Percentiles rank a stretch among this genome's conserved stretches.
Conservation (phyloP, 2,113 vertebrate species). For the Pampusana beccarii region DNA sequence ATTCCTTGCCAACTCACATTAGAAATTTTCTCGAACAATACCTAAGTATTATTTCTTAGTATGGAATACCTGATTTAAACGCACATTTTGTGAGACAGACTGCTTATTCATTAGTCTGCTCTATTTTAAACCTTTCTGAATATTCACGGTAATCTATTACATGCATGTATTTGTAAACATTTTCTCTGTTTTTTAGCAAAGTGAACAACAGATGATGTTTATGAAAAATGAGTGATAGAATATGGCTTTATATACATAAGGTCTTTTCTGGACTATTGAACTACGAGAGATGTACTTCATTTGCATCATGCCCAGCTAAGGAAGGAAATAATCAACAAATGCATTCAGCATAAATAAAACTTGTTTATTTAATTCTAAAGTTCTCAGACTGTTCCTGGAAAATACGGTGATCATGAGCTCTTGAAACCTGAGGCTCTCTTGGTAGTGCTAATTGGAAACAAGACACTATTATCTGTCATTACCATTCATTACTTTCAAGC, state of each 20-base stretch:
- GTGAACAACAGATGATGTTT: background rate
- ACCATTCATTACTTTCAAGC: conserved; percentile 58
- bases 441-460: conserved; percentile 58
- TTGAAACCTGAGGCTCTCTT: conserved; percentile 27
- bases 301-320: background rate
- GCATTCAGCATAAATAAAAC: conserved; percentile 46
- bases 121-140: background rate
- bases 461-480: conserved; percentile 51
- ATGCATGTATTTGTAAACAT: background rate
- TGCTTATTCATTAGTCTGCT: background rate
- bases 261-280: background rate
- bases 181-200: background rate
- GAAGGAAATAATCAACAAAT: conserved; percentile 30
- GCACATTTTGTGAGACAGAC: background rate
- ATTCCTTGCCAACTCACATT: background rate
- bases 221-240: background rate
- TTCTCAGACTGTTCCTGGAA: conserved; percentile 52
- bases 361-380: conserved; percentile 32
- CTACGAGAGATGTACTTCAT: background rate
- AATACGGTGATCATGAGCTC: background rate
- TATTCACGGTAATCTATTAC: background rate
- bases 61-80: background rate
- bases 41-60: background rate
- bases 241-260: background rate
- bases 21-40: background rate